Evolutionary conservation across 1,140 invertebrate species (phyloP), one percentile per base, ranked within the genome.

Genomic region (Plectrocnemia conspersa): DNA sequence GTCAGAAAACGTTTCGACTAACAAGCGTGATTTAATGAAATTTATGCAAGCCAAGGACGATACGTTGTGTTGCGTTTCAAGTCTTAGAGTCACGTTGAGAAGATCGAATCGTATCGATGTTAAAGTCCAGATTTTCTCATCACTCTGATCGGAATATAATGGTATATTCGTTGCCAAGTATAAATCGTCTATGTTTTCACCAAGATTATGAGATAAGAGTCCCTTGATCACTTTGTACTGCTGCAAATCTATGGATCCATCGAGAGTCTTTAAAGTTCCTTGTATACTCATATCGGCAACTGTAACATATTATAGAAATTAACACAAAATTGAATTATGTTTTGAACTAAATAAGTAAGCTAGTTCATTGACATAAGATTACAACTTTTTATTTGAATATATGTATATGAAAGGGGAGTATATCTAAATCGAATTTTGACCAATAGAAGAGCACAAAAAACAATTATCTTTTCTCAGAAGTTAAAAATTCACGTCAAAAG

Each of bases 221-320:
- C 93, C 93, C 41, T 89, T 80, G 15, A 98, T 83, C 7, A 97
- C 69, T 69, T 87, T 84, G 68, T 97, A 98, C 67, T 97, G 92
- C 11, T 82, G 75, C 15, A 87, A 77, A 73, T 94, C 87, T 16
- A 98, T 66, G n/a, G 83, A 80, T 52, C 84, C 84, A 65, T 90
- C 83, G 57, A 97, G 81, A 21, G 90, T 92, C 0, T 91, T 91
- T 33, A 97, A 74, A 15, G 82, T 84, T 13, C 93, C 93, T 49
- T 88, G 82, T 11, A 97, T 78, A 56, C 85, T 86, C 64, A 92
- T 80, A 70, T 97, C 93, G 0, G 94, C 85, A 50, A 93, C 88
- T 74, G 73, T 64, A 52, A 61, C 32, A 53, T 7, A 29, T 29
- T n/a, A 29, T 29, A 29, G 11, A 40, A 40, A 3, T 18, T 42